These are phyloP conservation scores for Aporrectodea caliginosa DNA, from an alignment of 1,140 invertebrate species.

Conservation along the genomic window DNA sequence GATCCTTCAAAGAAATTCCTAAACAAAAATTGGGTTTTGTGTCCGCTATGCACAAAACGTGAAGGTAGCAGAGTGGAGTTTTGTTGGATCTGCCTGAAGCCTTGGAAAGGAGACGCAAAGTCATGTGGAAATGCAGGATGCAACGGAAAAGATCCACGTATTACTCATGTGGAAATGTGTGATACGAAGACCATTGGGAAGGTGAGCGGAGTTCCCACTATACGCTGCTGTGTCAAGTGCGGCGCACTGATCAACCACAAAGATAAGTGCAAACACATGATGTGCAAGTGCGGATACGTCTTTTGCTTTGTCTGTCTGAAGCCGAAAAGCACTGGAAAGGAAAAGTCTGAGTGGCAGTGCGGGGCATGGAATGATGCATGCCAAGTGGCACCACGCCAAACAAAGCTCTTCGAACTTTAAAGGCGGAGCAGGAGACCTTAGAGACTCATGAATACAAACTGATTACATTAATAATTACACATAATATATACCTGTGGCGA, in stretches of 20 bases:
- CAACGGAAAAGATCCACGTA: neutral
- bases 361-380: too few relatives aligned
- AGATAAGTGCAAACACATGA: neutral
- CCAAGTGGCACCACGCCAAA: too few relatives aligned
- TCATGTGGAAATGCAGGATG: neutral
- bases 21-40: neutral
- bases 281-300: neutral
- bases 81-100: neutral
- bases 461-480: too few relatives aligned
- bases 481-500: too few relatives aligned
- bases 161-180: neutral
- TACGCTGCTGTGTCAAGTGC: neutral
- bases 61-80: neutral
- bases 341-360: too few relatives aligned
- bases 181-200: neutral
- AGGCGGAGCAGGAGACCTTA: too few relatives aligned
- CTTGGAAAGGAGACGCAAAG: neutral
- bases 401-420: too few relatives aligned
- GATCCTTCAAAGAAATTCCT: neutral
- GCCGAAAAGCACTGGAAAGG: too few relatives aligned
- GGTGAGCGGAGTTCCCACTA: neutral
- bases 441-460: too few relatives aligned
- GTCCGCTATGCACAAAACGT: neutral
- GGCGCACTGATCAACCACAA: neutral
- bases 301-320: neutral